phyloP scores from a whole-genome alignment of 2,888 invertebrate species.

The Acleris cristana region DNA sequence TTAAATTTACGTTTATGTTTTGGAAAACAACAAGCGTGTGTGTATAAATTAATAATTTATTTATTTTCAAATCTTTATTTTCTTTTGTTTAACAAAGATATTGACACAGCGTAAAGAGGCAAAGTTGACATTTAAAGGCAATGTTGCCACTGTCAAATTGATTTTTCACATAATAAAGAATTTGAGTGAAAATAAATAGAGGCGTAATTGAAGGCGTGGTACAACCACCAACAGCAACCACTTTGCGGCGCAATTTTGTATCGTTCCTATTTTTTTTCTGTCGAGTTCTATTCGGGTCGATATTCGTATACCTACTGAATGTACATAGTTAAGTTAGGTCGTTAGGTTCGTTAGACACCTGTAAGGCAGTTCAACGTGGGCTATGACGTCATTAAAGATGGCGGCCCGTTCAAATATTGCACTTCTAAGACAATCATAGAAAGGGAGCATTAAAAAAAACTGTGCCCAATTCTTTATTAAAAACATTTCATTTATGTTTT shows the following conservation, averaged over 20 bases:
- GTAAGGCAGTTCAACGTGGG: constrained; percentile 38
- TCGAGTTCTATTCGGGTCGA: constrained; percentile 81
- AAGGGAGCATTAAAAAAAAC: constrained; percentile 20
- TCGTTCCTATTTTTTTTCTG: constrained; percentile 82
- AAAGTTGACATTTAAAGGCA: not conserved
- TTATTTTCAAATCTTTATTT: too few relatives aligned
- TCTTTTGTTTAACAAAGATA: too few relatives aligned
- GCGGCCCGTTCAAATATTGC: constrained; percentile 33
- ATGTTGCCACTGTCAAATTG: not conserved
- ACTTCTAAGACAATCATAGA: constrained; percentile 43
- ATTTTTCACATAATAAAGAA: not conserved
- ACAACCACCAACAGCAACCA: not conserved
- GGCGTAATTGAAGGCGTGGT: not conserved
- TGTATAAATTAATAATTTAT: too few relatives aligned
- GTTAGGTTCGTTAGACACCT: constrained; percentile 62
- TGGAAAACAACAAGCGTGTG: too few relatives aligned
- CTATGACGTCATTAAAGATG: constrained; percentile 36
- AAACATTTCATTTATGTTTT: too few relatives aligned
- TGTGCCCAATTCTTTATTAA: not conserved
- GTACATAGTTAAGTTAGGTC: constrained; percentile 80
- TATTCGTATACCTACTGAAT: constrained; percentile 71
- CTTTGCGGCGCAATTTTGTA: constrained; percentile 69
- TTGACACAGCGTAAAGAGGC: too few relatives aligned
- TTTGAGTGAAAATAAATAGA: not conserved
- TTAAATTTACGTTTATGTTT: not conserved